A percentile compares a stretch with the other conserved stretches of the same genome.
Conservation (phyloP, 2,113 vertebrate genomes). For the Dicrurus megarhynchus region DNA sequence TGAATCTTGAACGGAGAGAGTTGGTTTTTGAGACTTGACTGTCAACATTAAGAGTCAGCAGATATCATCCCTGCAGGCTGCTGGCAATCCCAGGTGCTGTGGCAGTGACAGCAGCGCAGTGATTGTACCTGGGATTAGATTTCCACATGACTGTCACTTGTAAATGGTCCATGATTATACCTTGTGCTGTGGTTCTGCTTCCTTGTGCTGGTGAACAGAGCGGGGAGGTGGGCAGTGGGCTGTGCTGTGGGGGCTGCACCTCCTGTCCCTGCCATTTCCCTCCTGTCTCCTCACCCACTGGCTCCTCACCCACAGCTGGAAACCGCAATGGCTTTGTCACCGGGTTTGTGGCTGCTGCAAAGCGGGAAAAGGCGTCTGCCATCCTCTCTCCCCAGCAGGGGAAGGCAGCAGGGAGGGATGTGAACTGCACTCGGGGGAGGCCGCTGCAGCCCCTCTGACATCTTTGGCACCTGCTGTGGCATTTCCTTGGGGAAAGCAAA, state of each 20-base stretch:
- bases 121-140: not conserved
- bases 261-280: not conserved
- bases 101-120: not conserved
- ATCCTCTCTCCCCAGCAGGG: rapidly evolving
- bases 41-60: not conserved
- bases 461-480: not conserved
- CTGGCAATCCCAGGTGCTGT: not conserved
- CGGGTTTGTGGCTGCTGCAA: not conserved
- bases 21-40: not conserved
- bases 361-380: not conserved
- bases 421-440: not conserved
- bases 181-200: not conserved
- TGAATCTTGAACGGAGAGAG: not conserved
- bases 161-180: not conserved
- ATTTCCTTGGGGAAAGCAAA: not conserved
- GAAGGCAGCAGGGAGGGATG: not conserved
- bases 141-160: not conserved
- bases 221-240: not conserved
- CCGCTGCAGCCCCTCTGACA: not conserved
- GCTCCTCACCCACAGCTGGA: not conserved
- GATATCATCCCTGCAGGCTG: not conserved
- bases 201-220: not conserved
- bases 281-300: not conserved
- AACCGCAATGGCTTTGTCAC: not conserved
- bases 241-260: not conserved